These are phyloP conservation scores for Cyrtonyx montezumae DNA, from an alignment of 2,113 vertebrate species.

Conservation along the genomic window DNA sequence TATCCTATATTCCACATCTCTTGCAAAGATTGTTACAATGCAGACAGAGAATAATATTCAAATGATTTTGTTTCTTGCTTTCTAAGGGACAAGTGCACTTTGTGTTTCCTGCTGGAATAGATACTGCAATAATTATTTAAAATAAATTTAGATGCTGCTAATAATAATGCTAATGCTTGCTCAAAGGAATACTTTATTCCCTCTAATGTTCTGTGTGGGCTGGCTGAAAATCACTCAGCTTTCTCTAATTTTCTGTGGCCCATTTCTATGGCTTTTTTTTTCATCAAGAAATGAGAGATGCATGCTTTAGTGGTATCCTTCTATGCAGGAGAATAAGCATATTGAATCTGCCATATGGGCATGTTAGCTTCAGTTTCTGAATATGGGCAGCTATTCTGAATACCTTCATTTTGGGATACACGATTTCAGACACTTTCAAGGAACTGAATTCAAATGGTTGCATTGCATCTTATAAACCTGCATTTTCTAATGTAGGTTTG, in stretches of 20 bases:
- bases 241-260: conserved; percentile 2
- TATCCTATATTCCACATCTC: background rate
- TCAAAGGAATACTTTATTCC: conserved; percentile 11
- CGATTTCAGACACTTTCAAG: background rate
- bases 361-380: background rate
- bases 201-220: conserved; percentile 23
- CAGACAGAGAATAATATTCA: conserved; percentile 15
- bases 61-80: conserved; percentile 10
- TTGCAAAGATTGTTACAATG: conserved; percentile 9
- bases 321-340: background rate
- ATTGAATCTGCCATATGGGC: background rate
- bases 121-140: conserved; percentile 15
- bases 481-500: background rate
- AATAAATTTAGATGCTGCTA: conserved; percentile 47
- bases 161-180: conserved; percentile 36
- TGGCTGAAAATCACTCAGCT: conserved; percentile 20
- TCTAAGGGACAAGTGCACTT: conserved; percentile 7
- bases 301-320: background rate
- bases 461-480: background rate
- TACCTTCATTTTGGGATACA: background rate
- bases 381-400: background rate
- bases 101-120: conserved; percentile 13
- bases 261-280: background rate
- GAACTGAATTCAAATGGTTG: background rate
- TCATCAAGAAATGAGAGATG: background rate